Percentiles rank a stretch among this genome's conserved stretches.
phyloP scores from a whole-genome alignment of 92 coral and sea anemone genomes.

The Palythoa grandis region DNA sequence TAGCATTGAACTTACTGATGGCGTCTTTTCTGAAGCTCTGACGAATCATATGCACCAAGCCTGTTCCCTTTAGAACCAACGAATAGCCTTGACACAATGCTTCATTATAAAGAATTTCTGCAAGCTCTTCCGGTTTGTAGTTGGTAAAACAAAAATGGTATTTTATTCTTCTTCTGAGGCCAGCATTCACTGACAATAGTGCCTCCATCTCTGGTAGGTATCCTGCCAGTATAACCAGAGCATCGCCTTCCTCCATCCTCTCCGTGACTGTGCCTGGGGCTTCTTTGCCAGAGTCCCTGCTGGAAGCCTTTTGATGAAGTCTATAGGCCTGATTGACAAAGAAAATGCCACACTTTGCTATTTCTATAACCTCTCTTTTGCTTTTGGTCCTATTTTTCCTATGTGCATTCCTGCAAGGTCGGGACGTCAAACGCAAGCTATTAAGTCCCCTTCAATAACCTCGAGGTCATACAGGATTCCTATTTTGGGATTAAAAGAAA shows the following conservation, averaged over 20 bases:
- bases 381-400: slow-evolving; percentile 1
- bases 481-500: too few relatives aligned
- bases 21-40: neutral
- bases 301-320: neutral
- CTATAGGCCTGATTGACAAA: slow-evolving; percentile 6
- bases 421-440: neutral
- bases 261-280: neutral
- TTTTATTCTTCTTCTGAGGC: neutral
- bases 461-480: neutral
- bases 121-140: neutral
- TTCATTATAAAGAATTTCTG: neutral
- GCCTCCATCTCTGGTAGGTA: neutral
- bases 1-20: neutral
- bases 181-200: neutral
- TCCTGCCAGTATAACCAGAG: neutral
- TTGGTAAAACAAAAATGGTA: neutral
- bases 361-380: neutral
- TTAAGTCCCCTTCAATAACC: neutral
- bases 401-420: slow-evolving; percentile 4
- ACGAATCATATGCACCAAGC: neutral
- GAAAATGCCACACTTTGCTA: neutral
- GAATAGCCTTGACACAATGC: neutral
- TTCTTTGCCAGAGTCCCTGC: neutral
- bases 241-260: slow-evolving; percentile 1
- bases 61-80: neutral